Evolutionary conservation across 2,113 vertebrate species (phyloP), one percentile per base, ranked within the genome.

Genomic region (Heterotilapia buettikoferi): DNA sequence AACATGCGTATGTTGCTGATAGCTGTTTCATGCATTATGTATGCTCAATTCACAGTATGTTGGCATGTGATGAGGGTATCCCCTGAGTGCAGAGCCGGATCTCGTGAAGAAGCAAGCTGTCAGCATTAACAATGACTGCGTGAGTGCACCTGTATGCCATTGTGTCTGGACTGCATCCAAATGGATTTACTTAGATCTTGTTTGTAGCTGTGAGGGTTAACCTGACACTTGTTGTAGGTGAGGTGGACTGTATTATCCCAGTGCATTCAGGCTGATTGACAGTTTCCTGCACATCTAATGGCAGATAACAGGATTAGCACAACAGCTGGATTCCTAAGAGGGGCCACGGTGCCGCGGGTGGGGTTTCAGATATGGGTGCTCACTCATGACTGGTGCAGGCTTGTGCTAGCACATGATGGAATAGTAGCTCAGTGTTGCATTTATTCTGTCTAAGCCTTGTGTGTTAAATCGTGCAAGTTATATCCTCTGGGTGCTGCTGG

Each of bases 291-390:
- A 76, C 85, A 53, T 87, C 86, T 88, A 92, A 76, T 31, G 76
- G 80, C 43, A 90, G 87, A 90, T 93, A 93, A 94, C 84, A 84
- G 73, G 93, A 93, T 95, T 92, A 94, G 82, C 81, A 54, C 82
- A 84, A 84, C 88, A 82, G 87, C 88, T 86, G 87, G 83, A 29
- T 43, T 84, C 61, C 83, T 87, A 19, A 87, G 71, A 84, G 71
- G 68, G 71, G 89, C 76, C 73, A 61, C 14, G n/a, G 89, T 16
- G 78, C 78, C 40, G 43, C 3, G 38, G 59, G n/a, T 83, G 79
- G 38, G 61, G 86, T 78, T 78, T 78, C 3, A 86, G 76, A 87
- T 57, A 71, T 2, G 16, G 61, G 33, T 21, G 9, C 87, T 80
- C 80, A 33, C 21, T 84, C 85, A 86, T 87, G 86, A 90, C 85